Conservation (phyloP, 2,113 vertebrate genomes). For the Terrapene triunguis region DNA sequence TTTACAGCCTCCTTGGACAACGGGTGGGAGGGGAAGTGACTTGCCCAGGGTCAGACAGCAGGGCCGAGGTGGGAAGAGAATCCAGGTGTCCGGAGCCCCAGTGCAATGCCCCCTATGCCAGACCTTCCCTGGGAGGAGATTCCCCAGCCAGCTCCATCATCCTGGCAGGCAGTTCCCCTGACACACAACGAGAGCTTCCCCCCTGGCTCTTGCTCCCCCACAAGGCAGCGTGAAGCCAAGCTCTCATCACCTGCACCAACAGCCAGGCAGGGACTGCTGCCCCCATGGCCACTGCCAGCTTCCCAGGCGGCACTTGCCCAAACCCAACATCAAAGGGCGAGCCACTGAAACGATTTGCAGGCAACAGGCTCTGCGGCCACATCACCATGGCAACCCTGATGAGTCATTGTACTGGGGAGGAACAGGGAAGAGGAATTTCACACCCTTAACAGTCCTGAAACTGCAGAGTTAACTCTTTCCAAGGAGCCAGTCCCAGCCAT, state of each 20-base stretch:
- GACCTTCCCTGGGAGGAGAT: background rate
- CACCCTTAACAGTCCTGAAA: too few relatives aligned
- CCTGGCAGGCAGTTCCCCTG: background rate
- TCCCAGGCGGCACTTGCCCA: too few relatives aligned
- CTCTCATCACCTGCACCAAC: too few relatives aligned
- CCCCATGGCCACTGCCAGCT: background rate
- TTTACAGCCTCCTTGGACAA: background rate
- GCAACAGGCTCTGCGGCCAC: background rate
- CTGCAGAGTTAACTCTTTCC: background rate
- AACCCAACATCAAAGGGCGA: background rate
- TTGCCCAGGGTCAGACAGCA: background rate
- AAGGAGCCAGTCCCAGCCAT: background rate
- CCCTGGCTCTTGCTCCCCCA: too few relatives aligned
- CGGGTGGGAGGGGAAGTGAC: background rate
- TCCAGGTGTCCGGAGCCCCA: background rate
- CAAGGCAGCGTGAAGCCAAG: too few relatives aligned
- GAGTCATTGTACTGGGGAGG: background rate
- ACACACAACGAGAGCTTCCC: too few relatives aligned
- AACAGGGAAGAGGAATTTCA: background rate
- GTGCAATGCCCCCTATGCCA: background rate
- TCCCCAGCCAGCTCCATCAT: background rate
- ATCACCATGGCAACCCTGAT: background rate
- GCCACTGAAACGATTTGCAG: background rate
- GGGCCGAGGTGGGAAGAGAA: background rate
- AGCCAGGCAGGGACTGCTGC: too few relatives aligned